These are phyloP conservation scores for Scophthalmus maximus DNA, from an alignment of 2,113 vertebrate genomes.

Conservation along the genomic window DNA sequence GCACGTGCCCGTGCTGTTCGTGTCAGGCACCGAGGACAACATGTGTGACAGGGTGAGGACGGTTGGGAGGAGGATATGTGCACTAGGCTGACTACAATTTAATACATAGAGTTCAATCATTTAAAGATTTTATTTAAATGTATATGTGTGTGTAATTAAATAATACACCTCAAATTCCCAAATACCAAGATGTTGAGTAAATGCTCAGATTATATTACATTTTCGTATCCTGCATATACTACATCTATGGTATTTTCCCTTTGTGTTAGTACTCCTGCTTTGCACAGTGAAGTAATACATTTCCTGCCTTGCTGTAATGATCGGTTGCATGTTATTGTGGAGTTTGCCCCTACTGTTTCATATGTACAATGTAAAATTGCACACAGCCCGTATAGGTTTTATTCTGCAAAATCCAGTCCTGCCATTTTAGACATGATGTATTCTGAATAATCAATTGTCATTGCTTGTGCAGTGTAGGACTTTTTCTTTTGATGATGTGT, in stretches of 20 bases:
- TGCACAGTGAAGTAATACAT: too few relatives aligned
- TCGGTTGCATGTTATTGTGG: too few relatives aligned
- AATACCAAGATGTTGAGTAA: too few relatives aligned
- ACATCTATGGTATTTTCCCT: too few relatives aligned
- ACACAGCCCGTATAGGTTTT: too few relatives aligned
- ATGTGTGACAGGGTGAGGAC: constrained; percentile 91
- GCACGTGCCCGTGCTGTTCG: constrained; percentile 87
- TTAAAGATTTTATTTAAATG: neutral
- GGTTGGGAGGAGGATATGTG: too few relatives aligned
- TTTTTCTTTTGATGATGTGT: neutral
- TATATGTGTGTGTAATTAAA: too few relatives aligned
- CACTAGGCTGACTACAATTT: neutral
- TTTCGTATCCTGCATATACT: neutral
- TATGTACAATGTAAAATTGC: too few relatives aligned
- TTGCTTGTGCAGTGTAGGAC: neutral
- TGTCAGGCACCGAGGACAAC: constrained; percentile 91
- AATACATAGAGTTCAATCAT: neutral
- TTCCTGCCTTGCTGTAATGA: neutral
- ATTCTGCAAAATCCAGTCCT: neutral
- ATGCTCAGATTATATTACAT: too few relatives aligned
- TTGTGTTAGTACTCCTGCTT: neutral
- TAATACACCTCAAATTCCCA: too few relatives aligned
- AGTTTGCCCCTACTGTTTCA: too few relatives aligned
- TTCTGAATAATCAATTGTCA: neutral
- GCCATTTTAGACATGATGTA: neutral